Evolutionary conservation across 2,888 invertebrate species (phyloP), one percentile per base, ranked within the genome.

Genomic region (Brachyopa scutellaris): DNA sequence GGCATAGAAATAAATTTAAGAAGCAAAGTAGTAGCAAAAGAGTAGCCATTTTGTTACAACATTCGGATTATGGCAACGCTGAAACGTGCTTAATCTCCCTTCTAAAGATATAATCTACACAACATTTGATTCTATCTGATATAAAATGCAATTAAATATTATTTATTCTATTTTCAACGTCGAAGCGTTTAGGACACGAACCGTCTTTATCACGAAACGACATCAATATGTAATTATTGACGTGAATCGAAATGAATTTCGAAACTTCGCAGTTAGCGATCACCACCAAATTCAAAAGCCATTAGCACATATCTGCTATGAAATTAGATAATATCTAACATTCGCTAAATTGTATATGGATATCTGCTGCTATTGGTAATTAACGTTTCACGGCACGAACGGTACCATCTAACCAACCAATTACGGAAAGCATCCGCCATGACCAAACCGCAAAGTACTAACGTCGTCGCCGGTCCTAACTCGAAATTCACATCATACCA

Each of bases 401-500:
- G 11, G 57, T 66, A 49, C 64, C 51, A 66, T 61, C 66, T 72
- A 61, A 66, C 64, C 77, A 82, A 82, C 72, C 61, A 77, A 82
- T 82, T 82, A 82, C 59, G 72, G 70, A 77, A 66, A 77, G 77
- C 82, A 82, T 82, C 82, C 82, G 76, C 77, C 82, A 82, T 82
- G 82, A 82, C 82, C 66, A 72, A 51, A 77, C 31, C 57, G 70
- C 62, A 40, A 62, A 19, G 47, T 42, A 76, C 61, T 57, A 61
- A 62, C 26, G 6, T 5, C 26, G 26, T 5, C 26, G 6, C 6
- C 26, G 26, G 31, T 49, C 49, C n/a, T 1, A 55, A 13, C 36
- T 13, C 21, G 8, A 36, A n/a, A 11, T 29, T 9, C 6, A 59
- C 23, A 45, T 21, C 13, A 9, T 23, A 13, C 13, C 23, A 1